Conservation (phyloP, 1,140 invertebrate genomes). For the Asbolus verrucosus region DNA sequence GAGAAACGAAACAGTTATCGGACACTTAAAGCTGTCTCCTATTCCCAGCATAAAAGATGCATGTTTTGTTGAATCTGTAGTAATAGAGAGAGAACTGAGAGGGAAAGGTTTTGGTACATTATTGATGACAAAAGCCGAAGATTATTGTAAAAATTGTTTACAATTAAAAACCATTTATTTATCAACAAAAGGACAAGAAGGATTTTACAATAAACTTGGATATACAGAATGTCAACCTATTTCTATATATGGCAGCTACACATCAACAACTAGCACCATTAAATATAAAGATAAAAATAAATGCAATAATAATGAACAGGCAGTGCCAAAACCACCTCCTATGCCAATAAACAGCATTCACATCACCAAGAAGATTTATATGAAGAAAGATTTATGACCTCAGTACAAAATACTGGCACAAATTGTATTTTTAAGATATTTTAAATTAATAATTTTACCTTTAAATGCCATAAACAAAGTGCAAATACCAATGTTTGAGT, state of each 20-base stretch:
- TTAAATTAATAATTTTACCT: too few species aligned
- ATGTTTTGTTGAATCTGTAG: conserved; percentile 83
- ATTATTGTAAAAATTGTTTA: conserved; percentile 73
- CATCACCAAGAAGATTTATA: conserved; percentile 57
- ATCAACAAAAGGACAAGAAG: conserved; percentile 81
- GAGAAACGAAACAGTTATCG: conserved; percentile 72
- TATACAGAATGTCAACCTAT: conserved; percentile 77
- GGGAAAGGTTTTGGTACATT: conserved; percentile 80
- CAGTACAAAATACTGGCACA: conserved; percentile 18
- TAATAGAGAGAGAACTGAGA: conserved; percentile 75
- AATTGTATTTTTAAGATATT: neutral
- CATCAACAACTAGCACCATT: conserved; percentile 27
- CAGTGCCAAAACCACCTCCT: conserved; percentile 49
- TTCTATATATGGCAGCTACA: conserved; percentile 71
- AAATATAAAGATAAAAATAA: conserved; percentile 21
- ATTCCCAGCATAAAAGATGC: conserved; percentile 74
- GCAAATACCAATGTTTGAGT: conserved; percentile 10
- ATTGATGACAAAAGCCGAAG: conserved; percentile 77
- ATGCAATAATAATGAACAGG: neutral
- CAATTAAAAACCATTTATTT: conserved; percentile 76
- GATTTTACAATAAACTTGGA: conserved; percentile 81
- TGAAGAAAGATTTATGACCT: conserved; percentile 58
- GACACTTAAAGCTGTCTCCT: conserved; percentile 80
- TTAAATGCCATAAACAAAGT: conserved; percentile 21
- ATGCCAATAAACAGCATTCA: conserved; percentile 40